Evolutionary conservation across 2,888 invertebrate species (phyloP), one percentile per base, ranked within the genome.

Genomic region (Seira ritae): DNA sequence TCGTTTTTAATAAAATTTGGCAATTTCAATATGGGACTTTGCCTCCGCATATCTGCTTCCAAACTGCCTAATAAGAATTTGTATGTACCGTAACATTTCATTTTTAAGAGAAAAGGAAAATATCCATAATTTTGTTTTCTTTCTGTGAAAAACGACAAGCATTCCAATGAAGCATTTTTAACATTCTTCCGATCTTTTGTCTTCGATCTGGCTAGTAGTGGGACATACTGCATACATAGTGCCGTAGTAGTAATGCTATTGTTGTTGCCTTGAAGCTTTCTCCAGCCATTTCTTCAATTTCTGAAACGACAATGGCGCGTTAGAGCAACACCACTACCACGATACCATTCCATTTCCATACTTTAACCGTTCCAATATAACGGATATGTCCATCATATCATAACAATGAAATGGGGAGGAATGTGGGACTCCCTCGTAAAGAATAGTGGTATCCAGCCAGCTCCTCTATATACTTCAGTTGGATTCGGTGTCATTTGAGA

Each of bases 81-180:
- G 31, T 4, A 4, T 8, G 2, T 31, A 4, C 31, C 31, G n/a
- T n/a, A n/a, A n/a, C 31, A 31, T 31, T 31, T 31, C 31, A 31
- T 31, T 4, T 31, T 31, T 31, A 4, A 31, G 31, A 31, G 31
- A 31, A 31, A 31, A 4, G 31, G 2, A 31, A 31, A 31, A 31
- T 31, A 31, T 31, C 31, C 8, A 31, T 31, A 31, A 31, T 31
- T 4, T 31, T 31, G 2, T 31, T 8, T 31, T 31, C 2, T 31
- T 31, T 31, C 31, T 31, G 31, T 31, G 3, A 31, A 2, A 31
- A 8, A 31, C 31, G 31, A 31, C 31, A 71, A 71, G 71, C 78
- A 78, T 78, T 78, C 78, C 71, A 60, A 42, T 50, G 66, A 24
- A 78, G 70, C 66, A 78, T 78, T 78, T 78, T 78, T 70, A 70